These are phyloP conservation scores for Chamaetylas fuelleborni DNA, from an alignment of 2,113 vertebrate species.

Conservation along the genomic window DNA sequence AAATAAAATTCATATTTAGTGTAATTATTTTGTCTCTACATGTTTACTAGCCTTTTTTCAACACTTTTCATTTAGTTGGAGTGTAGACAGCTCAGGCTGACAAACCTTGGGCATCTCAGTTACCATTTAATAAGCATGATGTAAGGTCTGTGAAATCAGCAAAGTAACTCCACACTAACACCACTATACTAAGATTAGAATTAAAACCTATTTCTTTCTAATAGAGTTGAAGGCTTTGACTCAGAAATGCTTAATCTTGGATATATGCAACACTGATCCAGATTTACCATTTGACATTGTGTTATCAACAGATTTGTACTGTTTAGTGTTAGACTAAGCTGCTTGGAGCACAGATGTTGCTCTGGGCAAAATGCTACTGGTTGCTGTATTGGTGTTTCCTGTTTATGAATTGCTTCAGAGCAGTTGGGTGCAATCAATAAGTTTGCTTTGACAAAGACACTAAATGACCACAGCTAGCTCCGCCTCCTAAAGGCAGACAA, in stretches of 20 bases:
- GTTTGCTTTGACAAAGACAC: background rate
- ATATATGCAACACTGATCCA: background rate
- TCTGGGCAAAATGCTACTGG: background rate
- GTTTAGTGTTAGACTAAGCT: conserved; percentile 11
- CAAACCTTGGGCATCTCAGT: background rate
- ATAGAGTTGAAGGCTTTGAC: conserved; percentile 25
- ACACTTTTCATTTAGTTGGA: background rate
- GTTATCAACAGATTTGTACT: conserved; percentile 30
- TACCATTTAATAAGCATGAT: background rate
- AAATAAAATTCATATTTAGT: conserved; percentile 63
- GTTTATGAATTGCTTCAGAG: background rate
- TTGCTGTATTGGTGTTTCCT: background rate
- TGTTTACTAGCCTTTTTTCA: background rate
- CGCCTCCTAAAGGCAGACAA: background rate
- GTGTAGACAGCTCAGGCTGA: background rate
- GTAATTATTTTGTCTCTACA: background rate
- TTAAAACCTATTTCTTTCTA: conserved; percentile 19
- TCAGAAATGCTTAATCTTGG: conserved; percentile 18
- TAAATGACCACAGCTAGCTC: background rate
- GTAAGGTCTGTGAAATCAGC: background rate
- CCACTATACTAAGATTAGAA: background rate
- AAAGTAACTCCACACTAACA: background rate
- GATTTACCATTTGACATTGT: conserved; percentile 11
- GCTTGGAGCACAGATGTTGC: conserved; percentile 39
- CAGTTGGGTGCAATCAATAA: background rate